phyloP scores from a whole-genome alignment of 2,113 vertebrate genomes.

The Strix aluco region DNA sequence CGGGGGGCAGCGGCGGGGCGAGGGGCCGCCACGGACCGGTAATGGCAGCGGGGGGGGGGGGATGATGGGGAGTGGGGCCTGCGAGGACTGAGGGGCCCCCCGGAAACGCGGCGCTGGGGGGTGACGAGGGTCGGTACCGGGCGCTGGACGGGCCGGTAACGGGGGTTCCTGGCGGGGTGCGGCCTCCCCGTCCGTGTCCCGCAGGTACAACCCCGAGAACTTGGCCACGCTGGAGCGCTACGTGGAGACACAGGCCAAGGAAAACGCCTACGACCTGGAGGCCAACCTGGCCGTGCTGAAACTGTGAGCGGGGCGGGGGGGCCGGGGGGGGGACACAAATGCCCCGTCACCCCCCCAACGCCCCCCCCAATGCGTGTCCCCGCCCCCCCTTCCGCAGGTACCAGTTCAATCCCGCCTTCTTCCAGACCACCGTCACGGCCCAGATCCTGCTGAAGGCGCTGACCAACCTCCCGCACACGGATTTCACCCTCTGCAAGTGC shows the following conservation, averaged over 20 bases:
- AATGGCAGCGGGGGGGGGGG: too few relatives aligned
- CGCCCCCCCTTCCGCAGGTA: conserved; percentile 75
- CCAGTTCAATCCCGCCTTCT: conserved; percentile 96
- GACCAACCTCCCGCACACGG: conserved; percentile 94
- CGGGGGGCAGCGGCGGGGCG: too few relatives aligned
- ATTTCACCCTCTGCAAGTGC: conserved; percentile 96
- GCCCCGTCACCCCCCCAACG: background rate
- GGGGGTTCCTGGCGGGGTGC: too few relatives aligned
- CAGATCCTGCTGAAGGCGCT: conserved; percentile 96
- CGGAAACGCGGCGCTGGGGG: too few relatives aligned
- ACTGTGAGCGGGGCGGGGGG: background rate
- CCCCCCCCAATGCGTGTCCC: too few relatives aligned
- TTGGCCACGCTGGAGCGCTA: background rate
- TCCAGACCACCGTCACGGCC: conserved; percentile 89
- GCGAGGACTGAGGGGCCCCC: too few relatives aligned
- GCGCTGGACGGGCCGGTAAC: too few relatives aligned
- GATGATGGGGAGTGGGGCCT: too few relatives aligned
- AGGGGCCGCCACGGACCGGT: too few relatives aligned
- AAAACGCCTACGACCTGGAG: background rate
- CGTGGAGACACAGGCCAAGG: background rate
- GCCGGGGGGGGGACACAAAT: too few relatives aligned
- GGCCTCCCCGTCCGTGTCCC: too few relatives aligned
- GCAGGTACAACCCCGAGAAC: background rate
- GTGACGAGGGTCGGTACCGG: too few relatives aligned
- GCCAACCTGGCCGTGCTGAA: background rate